phyloP scores from a whole-genome alignment of 2,888 invertebrate genomes.

The Lasius platythorax region DNA sequence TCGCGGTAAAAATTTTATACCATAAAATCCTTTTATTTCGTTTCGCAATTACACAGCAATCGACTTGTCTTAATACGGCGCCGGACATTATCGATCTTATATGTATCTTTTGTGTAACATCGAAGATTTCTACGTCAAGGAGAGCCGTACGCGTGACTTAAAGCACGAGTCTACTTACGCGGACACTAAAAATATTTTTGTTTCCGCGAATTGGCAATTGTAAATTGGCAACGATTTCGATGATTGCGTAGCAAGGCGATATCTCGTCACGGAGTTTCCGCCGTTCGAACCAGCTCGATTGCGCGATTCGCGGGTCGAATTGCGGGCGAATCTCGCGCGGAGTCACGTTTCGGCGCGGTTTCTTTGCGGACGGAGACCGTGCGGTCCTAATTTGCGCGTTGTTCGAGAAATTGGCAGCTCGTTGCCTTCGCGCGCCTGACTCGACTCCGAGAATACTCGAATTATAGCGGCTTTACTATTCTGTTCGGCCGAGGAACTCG shows the following conservation, averaged over 20 bases:
- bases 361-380: not conserved
- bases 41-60: conserved; percentile 26
- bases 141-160: not conserved
- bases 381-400: conserved; percentile 1
- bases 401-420: conserved; percentile 49
- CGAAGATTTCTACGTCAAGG: not conserved
- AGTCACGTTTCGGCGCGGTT: conserved; percentile 32
- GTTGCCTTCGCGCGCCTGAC: conserved; percentile 3
- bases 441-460: conserved; percentile 37
- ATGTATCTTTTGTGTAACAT: not conserved
- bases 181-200: conserved; percentile 46
- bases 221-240: conserved; percentile 53
- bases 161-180: conserved; percentile 29
- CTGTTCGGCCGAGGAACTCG: conserved; percentile 49
- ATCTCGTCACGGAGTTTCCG: conserved; percentile 25
- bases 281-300: conserved; percentile 20
- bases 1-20: not conserved
- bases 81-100: not conserved
- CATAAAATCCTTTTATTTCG: conserved; percentile 30
- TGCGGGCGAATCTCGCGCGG: conserved; percentile 37
- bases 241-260: not conserved
- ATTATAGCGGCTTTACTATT: conserved; percentile 56
- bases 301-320: conserved; percentile 38
- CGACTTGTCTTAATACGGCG: conserved; percentile 21
- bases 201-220: conserved; percentile 45